Conservation (phyloP, 35 echinoderm and acorn worm genomes). For the Apostichopus parvimensis region DNA sequence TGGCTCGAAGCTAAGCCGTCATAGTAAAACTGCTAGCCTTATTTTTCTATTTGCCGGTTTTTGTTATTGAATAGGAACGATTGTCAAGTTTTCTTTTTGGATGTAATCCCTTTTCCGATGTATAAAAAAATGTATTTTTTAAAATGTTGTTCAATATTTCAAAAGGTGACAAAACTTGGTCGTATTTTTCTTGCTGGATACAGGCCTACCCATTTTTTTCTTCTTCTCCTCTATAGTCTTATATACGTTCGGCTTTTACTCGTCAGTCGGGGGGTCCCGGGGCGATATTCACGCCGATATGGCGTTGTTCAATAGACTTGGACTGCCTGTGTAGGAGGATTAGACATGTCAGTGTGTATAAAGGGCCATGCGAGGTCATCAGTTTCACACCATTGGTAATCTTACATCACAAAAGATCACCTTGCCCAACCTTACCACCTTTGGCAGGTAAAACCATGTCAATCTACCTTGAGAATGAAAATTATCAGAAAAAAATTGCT, state of each 20-base stretch:
- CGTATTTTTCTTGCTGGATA: conserved; percentile 31
- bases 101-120: conserved; percentile 30
- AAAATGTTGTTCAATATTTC: background rate
- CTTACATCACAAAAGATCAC: background rate
- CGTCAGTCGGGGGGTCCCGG: conserved; percentile 7
- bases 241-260: background rate
- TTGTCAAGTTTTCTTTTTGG: conserved; percentile 40
- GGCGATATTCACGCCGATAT: conserved; percentile 28
- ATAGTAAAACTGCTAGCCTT: too few species aligned
- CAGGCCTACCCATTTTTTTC: background rate
- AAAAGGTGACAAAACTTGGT: conserved; percentile 9
- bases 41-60: background rate
- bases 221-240: background rate
- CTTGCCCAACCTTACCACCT: background rate
- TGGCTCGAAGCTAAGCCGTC: background rate
- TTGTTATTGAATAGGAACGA: conserved; percentile 20
- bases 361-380: conserved; percentile 25
- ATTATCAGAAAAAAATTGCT: too few species aligned
- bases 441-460: background rate
- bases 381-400: conserved; percentile 34
- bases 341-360: conserved; percentile 26
- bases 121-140: conserved; percentile 12
- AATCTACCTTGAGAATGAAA: too few species aligned
- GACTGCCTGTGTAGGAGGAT: background rate
- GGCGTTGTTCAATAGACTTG: background rate